These are phyloP conservation scores for Solenodon paradoxus DNA, from an alignment of 2,113 vertebrate species.

Conservation along the genomic window DNA sequence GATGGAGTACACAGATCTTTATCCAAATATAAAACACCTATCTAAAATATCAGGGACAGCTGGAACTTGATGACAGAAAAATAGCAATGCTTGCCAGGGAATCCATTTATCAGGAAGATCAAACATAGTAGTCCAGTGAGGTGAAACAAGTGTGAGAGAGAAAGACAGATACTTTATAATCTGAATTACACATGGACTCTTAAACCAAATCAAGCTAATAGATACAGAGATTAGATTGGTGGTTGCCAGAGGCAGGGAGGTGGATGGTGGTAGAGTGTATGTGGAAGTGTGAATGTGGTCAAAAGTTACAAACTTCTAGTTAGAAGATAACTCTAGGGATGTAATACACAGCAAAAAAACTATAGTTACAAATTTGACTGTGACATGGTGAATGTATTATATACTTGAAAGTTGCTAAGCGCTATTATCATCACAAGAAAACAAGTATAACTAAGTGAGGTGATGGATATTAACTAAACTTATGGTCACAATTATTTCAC, in stretches of 20 bases:
- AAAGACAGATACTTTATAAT: not conserved
- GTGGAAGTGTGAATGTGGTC: not conserved
- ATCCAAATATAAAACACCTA: conserved; percentile 17
- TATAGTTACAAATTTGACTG: not conserved
- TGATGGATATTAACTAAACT: not conserved
- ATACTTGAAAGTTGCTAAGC: not conserved
- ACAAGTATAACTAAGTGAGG: not conserved
- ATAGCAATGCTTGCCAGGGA: not conserved
- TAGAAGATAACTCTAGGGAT: not conserved
- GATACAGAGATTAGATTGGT: not conserved
- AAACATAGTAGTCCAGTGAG: not conserved
- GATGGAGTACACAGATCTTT: not conserved
- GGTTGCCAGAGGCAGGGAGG: not conserved
- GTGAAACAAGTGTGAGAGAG: not conserved
- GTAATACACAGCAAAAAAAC: not conserved
- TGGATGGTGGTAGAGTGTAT: too few relatives aligned
- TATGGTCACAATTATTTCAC: not conserved
- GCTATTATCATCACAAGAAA: not conserved
- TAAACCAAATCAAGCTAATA: not conserved
- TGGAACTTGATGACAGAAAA: not conserved
- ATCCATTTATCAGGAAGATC: not conserved
- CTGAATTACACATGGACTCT: not conserved
- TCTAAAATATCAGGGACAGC: not conserved
- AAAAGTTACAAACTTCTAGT: not conserved
- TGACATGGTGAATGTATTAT: not conserved